Percentiles rank a stretch among this genome's conserved stretches.
phyloP scores from a whole-genome alignment of 2,113 vertebrate genomes.

The Thryonomys swinderianus region DNA sequence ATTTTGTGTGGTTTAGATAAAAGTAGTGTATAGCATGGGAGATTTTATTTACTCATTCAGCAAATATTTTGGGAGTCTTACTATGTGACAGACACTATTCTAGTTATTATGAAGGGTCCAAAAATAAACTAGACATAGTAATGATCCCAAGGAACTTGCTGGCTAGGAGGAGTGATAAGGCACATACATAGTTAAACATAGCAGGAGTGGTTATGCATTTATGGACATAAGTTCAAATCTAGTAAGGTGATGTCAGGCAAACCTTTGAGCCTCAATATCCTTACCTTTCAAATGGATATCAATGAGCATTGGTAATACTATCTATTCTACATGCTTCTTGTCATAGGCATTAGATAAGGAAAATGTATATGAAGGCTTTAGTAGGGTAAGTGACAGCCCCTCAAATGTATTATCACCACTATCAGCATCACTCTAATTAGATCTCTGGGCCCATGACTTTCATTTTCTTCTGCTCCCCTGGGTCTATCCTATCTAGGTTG shows the following conservation, averaged over 20 bases:
- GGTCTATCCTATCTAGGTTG: neutral
- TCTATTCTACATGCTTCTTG: neutral
- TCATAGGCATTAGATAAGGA: constrained; percentile 32
- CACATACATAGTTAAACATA: neutral
- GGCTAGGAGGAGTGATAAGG: neutral
- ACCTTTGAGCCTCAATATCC: constrained; percentile 3
- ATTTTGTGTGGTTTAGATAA: neutral
- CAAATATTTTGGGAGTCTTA: neutral
- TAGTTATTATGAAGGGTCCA: constrained; percentile 1
- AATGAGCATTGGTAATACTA: neutral
- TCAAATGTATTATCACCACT: constrained; percentile 27
- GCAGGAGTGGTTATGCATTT: neutral
- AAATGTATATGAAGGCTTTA: constrained; percentile 2
- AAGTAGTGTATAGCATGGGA: neutral
- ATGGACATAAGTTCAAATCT: neutral
- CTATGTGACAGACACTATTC: neutral
- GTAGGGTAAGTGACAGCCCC: neutral
- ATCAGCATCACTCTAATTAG: neutral
- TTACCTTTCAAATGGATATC: constrained; percentile 19
- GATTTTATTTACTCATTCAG: constrained; percentile 43
- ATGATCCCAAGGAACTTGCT: neutral
- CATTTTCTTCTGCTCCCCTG: neutral
- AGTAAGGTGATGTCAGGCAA: neutral
- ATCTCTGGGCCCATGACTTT: constrained; percentile 17
- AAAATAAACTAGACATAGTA: neutral